Evolutionary conservation across 1,140 invertebrate genomes (phyloP).

Genomic region (Asobara japonica): DNA sequence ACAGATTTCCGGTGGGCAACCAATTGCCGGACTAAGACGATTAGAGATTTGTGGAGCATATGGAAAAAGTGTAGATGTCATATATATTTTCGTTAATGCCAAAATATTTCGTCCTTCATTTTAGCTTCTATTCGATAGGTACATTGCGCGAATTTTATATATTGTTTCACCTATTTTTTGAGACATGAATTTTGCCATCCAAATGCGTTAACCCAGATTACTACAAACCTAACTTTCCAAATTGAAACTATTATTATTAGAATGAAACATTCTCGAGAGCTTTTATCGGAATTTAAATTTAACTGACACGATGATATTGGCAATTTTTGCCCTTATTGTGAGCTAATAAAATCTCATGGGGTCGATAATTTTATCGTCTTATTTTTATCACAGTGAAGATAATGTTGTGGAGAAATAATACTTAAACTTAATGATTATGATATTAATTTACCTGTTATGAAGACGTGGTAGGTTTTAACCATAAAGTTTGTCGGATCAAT

Average conservation of each 20-base stretch:
- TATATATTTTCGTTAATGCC: background rate
- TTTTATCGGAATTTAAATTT: constrained; percentile 29
- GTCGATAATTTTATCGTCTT: background rate
- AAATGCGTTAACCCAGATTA: too few species aligned
- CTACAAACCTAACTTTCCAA: background rate
- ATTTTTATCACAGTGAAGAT: background rate
- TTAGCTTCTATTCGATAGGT: too few species aligned
- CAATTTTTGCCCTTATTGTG: constrained; percentile 51
- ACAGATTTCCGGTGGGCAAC: constrained; percentile 48
- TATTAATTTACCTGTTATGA: constrained; percentile 59
- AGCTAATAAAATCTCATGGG: background rate
- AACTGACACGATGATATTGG: constrained; percentile 57
- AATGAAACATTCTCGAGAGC: background rate
- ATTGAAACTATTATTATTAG: background rate
- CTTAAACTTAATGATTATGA: background rate
- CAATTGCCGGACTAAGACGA: constrained; percentile 49
- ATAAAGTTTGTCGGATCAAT: constrained; percentile 76
- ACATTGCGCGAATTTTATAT: too few species aligned
- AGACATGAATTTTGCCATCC: too few species aligned
- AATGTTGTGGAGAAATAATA: background rate
- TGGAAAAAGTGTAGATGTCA: background rate
- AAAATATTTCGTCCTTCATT: constrained; percentile 12
- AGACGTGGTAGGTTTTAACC: constrained; percentile 60
- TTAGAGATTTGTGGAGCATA: constrained; percentile 41
- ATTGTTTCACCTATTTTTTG: too few species aligned